These are phyloP conservation scores for Electrophaes corylata DNA, from an alignment of 2,888 invertebrate genomes.

Conservation along the genomic window DNA sequence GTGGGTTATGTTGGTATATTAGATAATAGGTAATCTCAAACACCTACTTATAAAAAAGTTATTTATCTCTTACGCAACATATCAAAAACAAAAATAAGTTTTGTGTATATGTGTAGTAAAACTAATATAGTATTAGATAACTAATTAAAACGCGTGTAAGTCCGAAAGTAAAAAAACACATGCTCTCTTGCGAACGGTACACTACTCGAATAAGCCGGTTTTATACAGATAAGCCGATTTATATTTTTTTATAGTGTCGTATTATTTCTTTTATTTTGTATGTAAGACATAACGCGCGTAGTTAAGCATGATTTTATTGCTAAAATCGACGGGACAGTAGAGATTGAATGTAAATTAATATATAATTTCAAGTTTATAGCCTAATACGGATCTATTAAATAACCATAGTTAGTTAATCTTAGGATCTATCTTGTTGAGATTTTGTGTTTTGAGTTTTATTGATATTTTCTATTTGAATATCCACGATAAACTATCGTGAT, in stretches of 20 bases:
- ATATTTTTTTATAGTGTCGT: constrained; percentile 76
- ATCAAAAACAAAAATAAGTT: too few species aligned
- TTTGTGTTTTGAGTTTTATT: constrained; percentile 42
- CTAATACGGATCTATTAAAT: constrained; percentile 48
- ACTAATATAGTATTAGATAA: too few species aligned
- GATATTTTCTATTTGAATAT: constrained; percentile 34
- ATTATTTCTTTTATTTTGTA: constrained; percentile 72
- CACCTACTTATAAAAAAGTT: too few species aligned
- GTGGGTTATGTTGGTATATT: too few species aligned
- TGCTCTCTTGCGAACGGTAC: constrained; percentile 60
- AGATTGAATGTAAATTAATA: constrained; percentile 58
- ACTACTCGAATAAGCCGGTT: constrained; percentile 74
- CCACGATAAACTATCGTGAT: constrained; percentile 33
- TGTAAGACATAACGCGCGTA: constrained; percentile 63
- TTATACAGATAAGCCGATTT: constrained; percentile 83
- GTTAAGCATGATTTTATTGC: constrained; percentile 63
- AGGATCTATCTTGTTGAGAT: constrained; percentile 47
- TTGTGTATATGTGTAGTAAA: too few species aligned
- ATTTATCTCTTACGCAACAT: too few species aligned
- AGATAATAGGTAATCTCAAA: too few species aligned
- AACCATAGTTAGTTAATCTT: constrained; percentile 56
- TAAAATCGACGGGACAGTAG: constrained; percentile 61
- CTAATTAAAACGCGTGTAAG: too few species aligned
- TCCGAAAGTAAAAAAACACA: background rate
- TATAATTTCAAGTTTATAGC: constrained; percentile 50